phyloP scores from a whole-genome alignment of 2,888 invertebrate species.

The Tetheella fluctuosa region DNA sequence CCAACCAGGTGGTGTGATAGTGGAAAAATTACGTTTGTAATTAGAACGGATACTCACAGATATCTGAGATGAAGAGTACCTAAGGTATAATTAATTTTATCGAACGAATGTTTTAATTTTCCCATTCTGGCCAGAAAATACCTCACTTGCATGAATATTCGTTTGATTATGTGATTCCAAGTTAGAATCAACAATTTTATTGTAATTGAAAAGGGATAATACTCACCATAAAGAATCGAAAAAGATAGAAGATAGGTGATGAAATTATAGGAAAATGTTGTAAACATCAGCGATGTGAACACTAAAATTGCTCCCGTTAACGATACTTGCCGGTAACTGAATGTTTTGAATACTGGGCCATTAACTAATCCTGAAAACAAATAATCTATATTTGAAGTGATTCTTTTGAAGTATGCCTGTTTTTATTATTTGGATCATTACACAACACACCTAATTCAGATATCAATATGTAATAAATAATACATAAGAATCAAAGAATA shows the following conservation, averaged over 20 bases:
- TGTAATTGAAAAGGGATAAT: slow-evolving; percentile 4
- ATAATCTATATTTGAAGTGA: slow-evolving; percentile 16
- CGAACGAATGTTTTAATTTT: too few relatives aligned
- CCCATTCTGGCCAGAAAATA: too few relatives aligned
- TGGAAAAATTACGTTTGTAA: too few relatives aligned
- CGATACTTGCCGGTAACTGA: slow-evolving; percentile 87
- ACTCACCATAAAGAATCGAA: slow-evolving; percentile 87
- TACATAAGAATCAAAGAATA: too few relatives aligned
- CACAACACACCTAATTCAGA: too few relatives aligned
- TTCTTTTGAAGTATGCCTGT: neutral
- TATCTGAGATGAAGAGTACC: too few relatives aligned
- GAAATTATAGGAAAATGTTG: slow-evolving; percentile 86
- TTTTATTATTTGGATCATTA: too few relatives aligned
- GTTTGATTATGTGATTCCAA: neutral
- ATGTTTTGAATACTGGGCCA: slow-evolving; percentile 88
- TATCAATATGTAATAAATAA: too few relatives aligned
- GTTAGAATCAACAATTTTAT: neutral
- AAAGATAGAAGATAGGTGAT: slow-evolving; percentile 85
- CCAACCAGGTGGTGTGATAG: too few relatives aligned
- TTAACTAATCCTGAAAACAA: slow-evolving; percentile 85
- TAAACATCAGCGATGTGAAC: slow-evolving; percentile 83
- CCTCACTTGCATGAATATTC: too few relatives aligned
- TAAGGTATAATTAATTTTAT: too few relatives aligned
- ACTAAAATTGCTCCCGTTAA: slow-evolving; percentile 85
- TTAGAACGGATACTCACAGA: too few relatives aligned